Evolutionary conservation across 2,797 vertebrate species (phyloP), one percentile per base, ranked within the genome.

Genomic region (Gymnopithys bicolor): DNA sequence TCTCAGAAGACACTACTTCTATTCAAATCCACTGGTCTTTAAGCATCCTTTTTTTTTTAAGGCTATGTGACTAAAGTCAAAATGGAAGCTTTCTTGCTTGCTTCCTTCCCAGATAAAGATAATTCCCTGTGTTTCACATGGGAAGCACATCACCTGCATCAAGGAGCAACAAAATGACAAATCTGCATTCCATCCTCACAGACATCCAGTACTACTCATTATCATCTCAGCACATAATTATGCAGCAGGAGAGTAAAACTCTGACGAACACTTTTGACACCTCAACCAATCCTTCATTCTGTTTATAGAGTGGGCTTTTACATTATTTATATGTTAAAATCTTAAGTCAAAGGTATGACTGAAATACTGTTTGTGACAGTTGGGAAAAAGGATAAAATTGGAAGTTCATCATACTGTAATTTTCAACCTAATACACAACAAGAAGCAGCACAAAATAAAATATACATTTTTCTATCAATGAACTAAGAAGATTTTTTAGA

Each of bases 151-250:
- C 84, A 95, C 90, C 83, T 90, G 94, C 87, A 95, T 94, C 70
- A 90, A 96, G 88, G 19, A 96, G 69, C 81, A 97, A 93, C 82
- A 87, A 93, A 94, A 95, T 60, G 84, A 96, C 93, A 95, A 96
- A 97, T 97, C 93, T 97, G 95, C 95, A 97, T 97, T 96, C 95
- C 70, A 93, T 75, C 91, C 94, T 95, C 95, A 95, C 84, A 95
- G 89, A 88, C 90, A 96, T 66, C 76, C 79, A 85, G 79, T 94
- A 91, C 88, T 66, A 87, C 87, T 96, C 96, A 96, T 96, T 96
- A 97, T 87, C 95, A 88, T 94, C 90, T 96, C 91, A 91, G 94
- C 78, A 91, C 89, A 96, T 96, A 96, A 97, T 95, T 96, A 97
- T 92, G 96, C 37, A 2, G 83, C 93, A 95, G 91, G 86, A 94